Evolutionary conservation across 1,140 invertebrate genomes (phyloP), one percentile per base, ranked within the genome.

Genomic region (Lordiphosa clarofinis): DNA sequence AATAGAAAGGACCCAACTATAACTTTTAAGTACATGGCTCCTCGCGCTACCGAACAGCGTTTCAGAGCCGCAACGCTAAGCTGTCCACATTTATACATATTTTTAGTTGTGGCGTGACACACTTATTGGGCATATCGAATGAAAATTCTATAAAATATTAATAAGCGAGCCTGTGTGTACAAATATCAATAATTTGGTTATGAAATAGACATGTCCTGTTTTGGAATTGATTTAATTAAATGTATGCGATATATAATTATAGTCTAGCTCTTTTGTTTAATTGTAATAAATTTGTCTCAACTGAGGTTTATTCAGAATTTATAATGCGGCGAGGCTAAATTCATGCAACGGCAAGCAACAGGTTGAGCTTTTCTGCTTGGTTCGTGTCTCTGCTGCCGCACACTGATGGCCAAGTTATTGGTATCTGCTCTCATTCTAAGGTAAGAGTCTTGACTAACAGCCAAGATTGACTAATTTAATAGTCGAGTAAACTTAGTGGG

Each of bases 1-100:
- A 70, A 6, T 11, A 65, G 3, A 53, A 70, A 65, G 12, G 47
- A 70, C 11, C 59, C 66, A 12, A 70, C 40, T n/a, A 65, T 42
- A 10, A 65, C 40, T 19, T 56, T 55, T 0, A 65, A 19, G 48
- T 65, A 70, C 66, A 70, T 42, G 8, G 28, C 55, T n/a, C 28
- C 21, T 21, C 40, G 19, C 21, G 39, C 35, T 48, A 50, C 4
- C 24, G n/a, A 24, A 40, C n/a, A 7, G 13, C 53, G 24, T 28
- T 38, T 60, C 36, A 52, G 10, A 13, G 4, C 2, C 7, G 33
- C 31, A 0, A 28, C 2, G 7, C 5, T 4, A 3, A 6, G 19
- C 11, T 52, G 46, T 4, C 37, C 47, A 19, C 44, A 60, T 65
- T 65, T 65, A 59, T 42, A 35, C 11, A 44, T 3, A 19, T 28